Evolutionary conservation across 64 coral and sea anemone genomes (phyloP).

Genomic region (Anthopleura sola): DNA sequence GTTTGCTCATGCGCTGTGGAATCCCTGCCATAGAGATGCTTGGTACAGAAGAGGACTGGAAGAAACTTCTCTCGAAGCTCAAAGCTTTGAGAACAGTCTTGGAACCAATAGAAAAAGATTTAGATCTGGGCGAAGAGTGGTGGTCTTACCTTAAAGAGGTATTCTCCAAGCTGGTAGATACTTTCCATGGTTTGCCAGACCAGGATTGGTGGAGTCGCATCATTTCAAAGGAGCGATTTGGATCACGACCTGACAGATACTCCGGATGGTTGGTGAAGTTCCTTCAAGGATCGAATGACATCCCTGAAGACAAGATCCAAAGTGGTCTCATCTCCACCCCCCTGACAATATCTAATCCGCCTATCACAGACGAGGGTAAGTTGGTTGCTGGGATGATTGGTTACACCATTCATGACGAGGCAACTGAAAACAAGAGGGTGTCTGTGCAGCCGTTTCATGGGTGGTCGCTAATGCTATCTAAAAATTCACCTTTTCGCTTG

Average conservation of each 20-base stretch:
- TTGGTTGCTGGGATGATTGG: conserved; percentile 68
- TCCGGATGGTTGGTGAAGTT: conserved; percentile 56
- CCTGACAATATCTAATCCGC: not conserved
- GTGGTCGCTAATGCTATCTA: conserved; percentile 45
- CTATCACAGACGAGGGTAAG: conserved; percentile 27
- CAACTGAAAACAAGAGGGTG: not conserved
- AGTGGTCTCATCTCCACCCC: conserved; percentile 38
- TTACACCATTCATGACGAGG: conserved; percentile 28
- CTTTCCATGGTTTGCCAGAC: conserved; percentile 40
- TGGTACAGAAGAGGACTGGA: conserved; percentile 53
- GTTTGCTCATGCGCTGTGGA: not conserved
- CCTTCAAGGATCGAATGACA: conserved; percentile 12
- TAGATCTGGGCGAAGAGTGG: conserved; percentile 19
- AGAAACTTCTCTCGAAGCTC: conserved; percentile 31
- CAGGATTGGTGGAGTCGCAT: conserved; percentile 62
- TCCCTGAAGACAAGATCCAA: not conserved
- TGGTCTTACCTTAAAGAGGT: conserved; percentile 17
- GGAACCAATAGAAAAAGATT: conserved; percentile 37
- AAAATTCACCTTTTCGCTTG: conserved; percentile 34
- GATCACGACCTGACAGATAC: conserved; percentile 9
- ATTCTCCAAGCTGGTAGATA: conserved; percentile 39
- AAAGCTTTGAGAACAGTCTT: conserved; percentile 32
- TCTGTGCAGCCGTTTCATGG: conserved; percentile 69
- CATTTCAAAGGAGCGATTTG: not conserved
- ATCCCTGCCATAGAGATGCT: conserved; percentile 47